phyloP scores from a whole-genome alignment of 2,888 invertebrate species.

The Agriopis leucophaearia region DNA sequence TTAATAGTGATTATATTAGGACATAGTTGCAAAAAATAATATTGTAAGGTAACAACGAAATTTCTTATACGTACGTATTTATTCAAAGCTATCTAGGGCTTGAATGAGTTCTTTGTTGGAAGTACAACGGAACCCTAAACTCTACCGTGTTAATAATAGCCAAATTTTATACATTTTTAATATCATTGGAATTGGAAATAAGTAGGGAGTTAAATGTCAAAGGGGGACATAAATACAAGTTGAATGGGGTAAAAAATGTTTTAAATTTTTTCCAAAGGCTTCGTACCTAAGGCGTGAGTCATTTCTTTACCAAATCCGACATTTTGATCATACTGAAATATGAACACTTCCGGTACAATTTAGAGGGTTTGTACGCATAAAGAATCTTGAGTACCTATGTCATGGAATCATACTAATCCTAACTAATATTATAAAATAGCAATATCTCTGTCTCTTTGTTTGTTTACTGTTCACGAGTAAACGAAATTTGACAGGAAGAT shows the following conservation, averaged over 20 bases:
- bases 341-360: neutral
- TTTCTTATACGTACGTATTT: no score
- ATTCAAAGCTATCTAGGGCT: no score
- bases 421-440: no score
- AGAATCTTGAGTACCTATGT: no score
- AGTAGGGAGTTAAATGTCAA: constrained; percentile 2
- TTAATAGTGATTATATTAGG: no score
- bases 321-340: neutral
- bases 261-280: neutral
- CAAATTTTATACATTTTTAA: neutral
- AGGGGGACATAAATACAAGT: neutral
- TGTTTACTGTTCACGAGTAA: no score
- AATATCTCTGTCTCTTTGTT: no score
- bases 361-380: neutral
- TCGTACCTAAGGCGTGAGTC: neutral
- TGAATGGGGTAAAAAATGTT: neutral
- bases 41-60: no score
- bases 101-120: no score
- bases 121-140: neutral
- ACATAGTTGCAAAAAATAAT: no score
- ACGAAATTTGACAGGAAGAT: no score
- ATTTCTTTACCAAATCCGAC: neutral
- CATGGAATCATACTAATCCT: no score
- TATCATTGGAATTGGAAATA: constrained; percentile 4
- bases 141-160: neutral